phyloP scores from a whole-genome alignment of 2,113 vertebrate genomes.

The Embiotoca jacksoni region DNA sequence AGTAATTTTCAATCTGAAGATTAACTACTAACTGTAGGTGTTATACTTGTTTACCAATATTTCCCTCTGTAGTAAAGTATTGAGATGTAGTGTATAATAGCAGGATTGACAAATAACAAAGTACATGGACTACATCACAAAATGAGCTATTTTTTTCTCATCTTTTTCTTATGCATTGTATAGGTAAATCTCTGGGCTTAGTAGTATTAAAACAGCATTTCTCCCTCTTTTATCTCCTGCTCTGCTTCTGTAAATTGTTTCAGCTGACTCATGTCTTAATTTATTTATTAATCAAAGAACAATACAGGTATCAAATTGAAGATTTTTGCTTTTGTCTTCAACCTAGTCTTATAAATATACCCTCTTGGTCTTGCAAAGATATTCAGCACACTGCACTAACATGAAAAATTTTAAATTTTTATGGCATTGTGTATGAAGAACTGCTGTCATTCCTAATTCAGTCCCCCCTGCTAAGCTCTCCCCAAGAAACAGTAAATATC shows the following conservation, averaged over 20 bases:
- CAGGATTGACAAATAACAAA: too few species aligned
- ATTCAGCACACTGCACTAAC: not conserved
- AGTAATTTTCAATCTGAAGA: too few species aligned
- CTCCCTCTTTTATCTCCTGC: too few species aligned
- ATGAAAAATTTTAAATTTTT: not conserved
- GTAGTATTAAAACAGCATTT: not conserved
- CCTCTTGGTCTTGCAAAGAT: not conserved
- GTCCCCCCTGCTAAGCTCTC: constrained; percentile 34
- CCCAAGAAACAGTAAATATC: constrained; percentile 25
- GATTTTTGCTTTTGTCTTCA: too few species aligned
- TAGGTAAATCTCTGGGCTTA: not conserved
- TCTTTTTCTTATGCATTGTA: too few species aligned
- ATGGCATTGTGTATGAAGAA: constrained; percentile 19
- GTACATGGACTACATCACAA: too few species aligned
- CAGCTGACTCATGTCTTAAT: not conserved
- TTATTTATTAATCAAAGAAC: not conserved
- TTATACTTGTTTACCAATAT: too few species aligned
- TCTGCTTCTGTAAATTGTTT: too few species aligned
- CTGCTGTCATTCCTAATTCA: constrained; percentile 35
- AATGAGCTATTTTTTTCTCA: too few species aligned
- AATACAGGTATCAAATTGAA: not conserved
- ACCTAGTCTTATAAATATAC: not conserved
- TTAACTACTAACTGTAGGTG: too few species aligned
- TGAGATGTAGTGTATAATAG: too few species aligned
- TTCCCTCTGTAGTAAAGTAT: too few species aligned